These are phyloP conservation scores for Drosophila robusta DNA, from an alignment of 2,888 invertebrate species.

Conservation along the genomic window DNA sequence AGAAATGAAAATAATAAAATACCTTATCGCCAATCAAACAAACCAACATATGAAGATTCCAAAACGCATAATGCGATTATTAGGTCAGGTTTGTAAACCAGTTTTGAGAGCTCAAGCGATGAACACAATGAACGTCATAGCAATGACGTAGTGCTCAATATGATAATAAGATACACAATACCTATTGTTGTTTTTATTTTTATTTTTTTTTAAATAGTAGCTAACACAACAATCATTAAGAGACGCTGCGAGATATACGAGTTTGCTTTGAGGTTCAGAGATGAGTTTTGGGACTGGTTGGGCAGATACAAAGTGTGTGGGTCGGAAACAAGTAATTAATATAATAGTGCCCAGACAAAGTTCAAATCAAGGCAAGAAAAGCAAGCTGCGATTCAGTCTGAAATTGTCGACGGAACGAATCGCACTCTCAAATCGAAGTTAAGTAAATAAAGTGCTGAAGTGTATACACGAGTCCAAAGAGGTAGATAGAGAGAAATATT, in stretches of 20 bases:
- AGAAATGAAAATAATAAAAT: conserved; percentile 14
- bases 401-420: conserved; percentile 44
- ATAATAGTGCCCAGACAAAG: conserved; percentile 41
- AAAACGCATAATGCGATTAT: conserved; percentile 41
- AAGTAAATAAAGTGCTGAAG: not conserved
- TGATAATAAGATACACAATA: conserved; percentile 18
- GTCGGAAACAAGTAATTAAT: conserved; percentile 52
- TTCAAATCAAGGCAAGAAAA: conserved; percentile 44
- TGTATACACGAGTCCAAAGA: conserved; percentile 6
- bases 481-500: conserved; percentile 19
- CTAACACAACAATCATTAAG: conserved; percentile 25
- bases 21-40: conserved; percentile 33
- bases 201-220: not conserved
- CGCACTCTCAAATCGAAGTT: conserved; percentile 18
- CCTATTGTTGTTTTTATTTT: not conserved
- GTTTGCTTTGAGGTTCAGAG: conserved; percentile 31
- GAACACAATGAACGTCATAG: conserved; percentile 31
- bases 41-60: conserved; percentile 24
- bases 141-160: conserved; percentile 31
- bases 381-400: conserved; percentile 37
- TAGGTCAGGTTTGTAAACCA: conserved; percentile 52
- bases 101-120: conserved; percentile 18
- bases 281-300: conserved; percentile 32
- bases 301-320: conserved; percentile 22
- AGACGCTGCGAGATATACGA: conserved; percentile 22